Percentiles rank a stretch among this genome's conserved stretches.
phyloP scores from a whole-genome alignment of 1,140 invertebrate species.

The Pogonomyrmex barbatus region DNA sequence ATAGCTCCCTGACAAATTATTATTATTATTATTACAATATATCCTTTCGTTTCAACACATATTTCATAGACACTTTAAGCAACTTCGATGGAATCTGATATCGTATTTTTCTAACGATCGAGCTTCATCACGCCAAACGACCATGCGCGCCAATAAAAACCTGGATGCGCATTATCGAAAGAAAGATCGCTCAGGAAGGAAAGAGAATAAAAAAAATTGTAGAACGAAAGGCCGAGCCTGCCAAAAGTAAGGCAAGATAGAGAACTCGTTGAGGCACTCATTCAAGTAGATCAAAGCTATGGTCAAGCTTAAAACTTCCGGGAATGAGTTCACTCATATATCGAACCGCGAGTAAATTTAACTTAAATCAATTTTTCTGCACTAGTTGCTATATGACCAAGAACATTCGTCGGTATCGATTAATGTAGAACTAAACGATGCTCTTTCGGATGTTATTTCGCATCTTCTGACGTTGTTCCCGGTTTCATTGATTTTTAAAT shows the following conservation, averaged over 20 bases:
- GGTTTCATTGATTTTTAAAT: constrained; percentile 35
- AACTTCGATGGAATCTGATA: neutral
- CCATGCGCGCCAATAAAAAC: neutral
- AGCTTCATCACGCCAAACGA: neutral
- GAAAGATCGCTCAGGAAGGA: neutral
- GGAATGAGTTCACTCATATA: constrained; percentile 46
- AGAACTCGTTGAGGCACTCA: constrained; percentile 34
- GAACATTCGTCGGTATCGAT: constrained; percentile 48
- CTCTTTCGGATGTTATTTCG: constrained; percentile 21
- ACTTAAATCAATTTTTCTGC: constrained; percentile 51
- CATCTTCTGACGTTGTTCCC: constrained; percentile 9
- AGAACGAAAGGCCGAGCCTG: constrained; percentile 36
- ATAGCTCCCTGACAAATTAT: constrained; percentile 38
- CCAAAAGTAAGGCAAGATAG: constrained; percentile 12
- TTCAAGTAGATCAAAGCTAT: constrained; percentile 23
- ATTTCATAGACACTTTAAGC: neutral
- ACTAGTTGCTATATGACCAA: constrained; percentile 42
- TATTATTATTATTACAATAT: constrained; percentile 20
- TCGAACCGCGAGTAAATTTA: constrained; percentile 61
- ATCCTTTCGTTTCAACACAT: constrained; percentile 37
- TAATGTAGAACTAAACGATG: constrained; percentile 51
- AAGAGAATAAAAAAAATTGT: constrained; percentile 29
- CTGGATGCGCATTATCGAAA: constrained; percentile 4
- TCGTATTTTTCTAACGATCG: neutral
- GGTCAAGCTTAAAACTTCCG: constrained; percentile 54